These are phyloP conservation scores for Epinephelus cyanopodus DNA, from an alignment of 2,113 vertebrate genomes.

Conservation along the genomic window DNA sequence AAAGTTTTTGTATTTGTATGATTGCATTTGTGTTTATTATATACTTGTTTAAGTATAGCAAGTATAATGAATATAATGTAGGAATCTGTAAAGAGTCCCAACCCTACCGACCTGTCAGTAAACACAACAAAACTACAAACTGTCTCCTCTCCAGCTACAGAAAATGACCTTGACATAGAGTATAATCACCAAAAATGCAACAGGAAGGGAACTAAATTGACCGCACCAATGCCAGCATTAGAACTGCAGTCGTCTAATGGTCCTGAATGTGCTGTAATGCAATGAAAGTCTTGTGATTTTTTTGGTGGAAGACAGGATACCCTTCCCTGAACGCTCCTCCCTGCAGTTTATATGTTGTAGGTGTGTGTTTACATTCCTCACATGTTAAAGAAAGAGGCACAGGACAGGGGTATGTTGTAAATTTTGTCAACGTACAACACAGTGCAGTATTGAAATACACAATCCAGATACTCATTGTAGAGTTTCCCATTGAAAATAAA, in stretches of 20 bases:
- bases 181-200: not conserved
- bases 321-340: not conserved
- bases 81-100: too few relatives aligned
- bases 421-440: not conserved
- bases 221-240: not conserved
- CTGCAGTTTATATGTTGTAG: not conserved
- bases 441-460: not conserved
- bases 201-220: not conserved
- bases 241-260: not conserved
- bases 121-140: not conserved
- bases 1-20: too few relatives aligned
- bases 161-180: not conserved
- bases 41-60: too few relatives aligned
- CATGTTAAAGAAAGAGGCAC: constrained; percentile 39
- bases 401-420: constrained; percentile 4
- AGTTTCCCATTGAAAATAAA: too few relatives aligned
- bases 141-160: not conserved
- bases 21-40: too few relatives aligned
- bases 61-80: too few relatives aligned
- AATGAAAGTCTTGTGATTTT: constrained; percentile 15
- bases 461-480: not conserved
- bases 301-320: not conserved
- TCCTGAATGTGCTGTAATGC: not conserved
- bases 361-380: constrained; percentile 58
- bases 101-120: not conserved